Conservation (phyloP, 2,888 invertebrate species). For the Drosophila stalkeri region DNA sequence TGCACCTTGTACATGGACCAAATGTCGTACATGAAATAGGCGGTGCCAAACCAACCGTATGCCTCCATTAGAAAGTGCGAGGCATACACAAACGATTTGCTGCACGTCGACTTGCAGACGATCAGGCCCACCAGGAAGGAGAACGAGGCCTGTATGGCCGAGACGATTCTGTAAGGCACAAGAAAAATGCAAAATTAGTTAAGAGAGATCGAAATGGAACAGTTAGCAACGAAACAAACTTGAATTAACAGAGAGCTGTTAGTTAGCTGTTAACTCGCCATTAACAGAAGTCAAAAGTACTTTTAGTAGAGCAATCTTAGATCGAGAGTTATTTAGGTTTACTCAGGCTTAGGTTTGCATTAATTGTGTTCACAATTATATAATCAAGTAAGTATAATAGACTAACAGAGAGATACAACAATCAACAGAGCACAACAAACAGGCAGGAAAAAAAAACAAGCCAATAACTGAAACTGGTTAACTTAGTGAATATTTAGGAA, state of each 20-base stretch:
- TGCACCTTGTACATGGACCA: slow-evolving; percentile 92
- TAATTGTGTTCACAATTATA: neutral
- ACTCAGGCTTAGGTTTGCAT: neutral
- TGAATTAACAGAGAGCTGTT: neutral
- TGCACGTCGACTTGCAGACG: slow-evolving; percentile 89
- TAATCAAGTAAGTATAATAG: neutral
- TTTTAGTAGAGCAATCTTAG: neutral
- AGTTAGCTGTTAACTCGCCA: neutral
- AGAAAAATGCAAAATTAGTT: neutral
- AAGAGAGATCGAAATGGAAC: neutral
- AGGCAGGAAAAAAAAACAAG: neutral
- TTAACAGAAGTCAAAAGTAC: neutral
- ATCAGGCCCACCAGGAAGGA: slow-evolving; percentile 89
- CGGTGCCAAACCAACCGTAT: slow-evolving; percentile 92
- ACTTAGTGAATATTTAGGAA: neutral
- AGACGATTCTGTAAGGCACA: slow-evolving; percentile 87
- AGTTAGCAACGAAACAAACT: neutral
- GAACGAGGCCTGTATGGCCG: slow-evolving; percentile 89
- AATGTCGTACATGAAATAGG: slow-evolving; percentile 92
- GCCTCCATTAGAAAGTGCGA: slow-evolving; percentile 91
- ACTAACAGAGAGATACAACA: neutral
- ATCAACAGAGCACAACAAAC: neutral
- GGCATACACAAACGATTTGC: slow-evolving; percentile 88
- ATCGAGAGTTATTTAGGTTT: neutral
- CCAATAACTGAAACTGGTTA: too few relatives aligned